These are phyloP conservation scores for Neodiprion fabricii DNA, from an alignment of 1,140 invertebrate genomes.

Conservation along the genomic window DNA sequence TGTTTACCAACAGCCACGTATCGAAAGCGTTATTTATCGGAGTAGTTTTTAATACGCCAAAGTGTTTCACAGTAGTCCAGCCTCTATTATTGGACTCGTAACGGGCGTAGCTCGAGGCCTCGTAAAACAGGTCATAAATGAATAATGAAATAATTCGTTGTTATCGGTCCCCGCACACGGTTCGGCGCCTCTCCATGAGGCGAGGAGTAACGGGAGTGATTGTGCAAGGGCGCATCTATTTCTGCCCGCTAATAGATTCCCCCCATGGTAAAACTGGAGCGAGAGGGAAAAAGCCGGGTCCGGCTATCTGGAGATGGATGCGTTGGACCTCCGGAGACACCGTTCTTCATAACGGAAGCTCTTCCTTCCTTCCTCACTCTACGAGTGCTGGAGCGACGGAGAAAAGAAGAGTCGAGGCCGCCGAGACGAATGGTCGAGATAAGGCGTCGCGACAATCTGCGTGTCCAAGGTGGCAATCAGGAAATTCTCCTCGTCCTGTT, in stretches of 20 bases:
- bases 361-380: neutral
- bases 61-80: neutral
- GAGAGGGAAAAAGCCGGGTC: slow-evolving; percentile 14
- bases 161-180: slow-evolving; percentile 11
- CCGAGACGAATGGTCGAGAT: slow-evolving; percentile 29
- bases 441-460: slow-evolving; percentile 7
- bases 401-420: slow-evolving; percentile 19
- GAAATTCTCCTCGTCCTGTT: slow-evolving; percentile 24
- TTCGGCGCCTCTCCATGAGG: slow-evolving; percentile 20
- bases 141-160: slow-evolving; percentile 23
- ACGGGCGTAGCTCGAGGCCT: neutral
- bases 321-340: slow-evolving; percentile 34
- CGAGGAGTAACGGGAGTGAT: slow-evolving; percentile 32
- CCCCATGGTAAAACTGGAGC: slow-evolving; percentile 5
- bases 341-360: slow-evolving; percentile 43
- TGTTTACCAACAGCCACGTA: neutral
- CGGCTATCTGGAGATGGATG: slow-evolving; percentile 46
- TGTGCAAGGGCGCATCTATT: slow-evolving; percentile 41
- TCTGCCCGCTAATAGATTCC: slow-evolving; percentile 40
- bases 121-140: slow-evolving; percentile 14
- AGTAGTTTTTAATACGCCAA: neutral
- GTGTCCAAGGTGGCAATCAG: slow-evolving; percentile 30
- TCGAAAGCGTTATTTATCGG: neutral
- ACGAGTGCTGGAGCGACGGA: neutral
- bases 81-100: slow-evolving; percentile 10